phyloP scores from a whole-genome alignment of 2,888 invertebrate genomes.

The Meiosimyza decipiens region DNA sequence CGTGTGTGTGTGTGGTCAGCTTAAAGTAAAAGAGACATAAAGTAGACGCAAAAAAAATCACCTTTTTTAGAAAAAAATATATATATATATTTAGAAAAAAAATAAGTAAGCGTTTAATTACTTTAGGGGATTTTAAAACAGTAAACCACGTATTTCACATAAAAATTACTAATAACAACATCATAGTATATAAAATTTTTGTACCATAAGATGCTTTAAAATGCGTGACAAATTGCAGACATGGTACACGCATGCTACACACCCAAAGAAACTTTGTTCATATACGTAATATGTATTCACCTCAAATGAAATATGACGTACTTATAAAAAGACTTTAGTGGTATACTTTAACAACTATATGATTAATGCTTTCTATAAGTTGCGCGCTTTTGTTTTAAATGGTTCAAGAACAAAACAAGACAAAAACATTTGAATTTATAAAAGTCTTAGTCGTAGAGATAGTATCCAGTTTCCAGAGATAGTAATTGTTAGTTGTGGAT shows the following conservation, averaged over 20 bases:
- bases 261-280: no score
- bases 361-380: no score
- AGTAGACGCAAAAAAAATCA: neutral
- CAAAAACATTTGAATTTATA: neutral
- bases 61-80: neutral
- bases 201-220: no score
- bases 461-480: neutral
- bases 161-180: neutral
- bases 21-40: neutral
- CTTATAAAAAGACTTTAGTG: no score
- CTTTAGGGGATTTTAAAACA: neutral
- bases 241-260: no score
- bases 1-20: constrained; percentile 25
- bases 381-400: no score
- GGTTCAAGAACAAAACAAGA: no score
- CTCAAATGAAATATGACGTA: no score
- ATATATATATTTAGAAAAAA: neutral
- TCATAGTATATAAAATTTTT: no score
- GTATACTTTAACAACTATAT: no score
- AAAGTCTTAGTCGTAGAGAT: neutral
- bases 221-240: neutral
- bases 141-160: constrained; percentile 14
- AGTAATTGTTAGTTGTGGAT: neutral
- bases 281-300: no score
- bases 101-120: neutral